Percentiles rank a stretch among this genome's conserved stretches.
Evolutionary conservation across 2,888 invertebrate genomes (phyloP).

Genomic region (Arrhopalites spinosus): DNA sequence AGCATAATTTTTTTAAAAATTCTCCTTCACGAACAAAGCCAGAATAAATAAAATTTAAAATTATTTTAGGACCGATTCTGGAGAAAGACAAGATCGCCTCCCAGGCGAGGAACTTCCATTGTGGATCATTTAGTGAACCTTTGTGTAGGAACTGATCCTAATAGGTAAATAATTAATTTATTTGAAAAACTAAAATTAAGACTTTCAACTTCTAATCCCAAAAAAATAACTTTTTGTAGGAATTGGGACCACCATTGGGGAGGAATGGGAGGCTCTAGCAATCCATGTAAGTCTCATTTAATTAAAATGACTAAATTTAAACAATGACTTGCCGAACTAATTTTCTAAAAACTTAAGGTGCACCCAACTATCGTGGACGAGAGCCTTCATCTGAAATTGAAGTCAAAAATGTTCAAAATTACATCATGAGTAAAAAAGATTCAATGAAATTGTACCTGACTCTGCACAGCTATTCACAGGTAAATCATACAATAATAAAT

Average conservation of each 20-base stretch:
- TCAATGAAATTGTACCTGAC: constrained; percentile 70
- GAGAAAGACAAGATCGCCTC: constrained; percentile 72
- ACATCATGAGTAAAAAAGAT: constrained; percentile 63
- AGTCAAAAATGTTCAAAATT: constrained; percentile 69
- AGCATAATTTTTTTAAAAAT: constrained; percentile 9
- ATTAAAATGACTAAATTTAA: no score
- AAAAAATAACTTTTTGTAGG: constrained; percentile 57
- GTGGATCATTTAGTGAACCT: constrained; percentile 51
- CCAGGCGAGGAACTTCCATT: constrained; percentile 41
- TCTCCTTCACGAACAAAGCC: background rate
- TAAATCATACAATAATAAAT: constrained; percentile 59
- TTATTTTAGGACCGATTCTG: constrained; percentile 66
- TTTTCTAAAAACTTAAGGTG: constrained; percentile 11
- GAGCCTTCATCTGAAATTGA: constrained; percentile 71
- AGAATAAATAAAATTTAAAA: background rate
- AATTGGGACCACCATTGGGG: constrained; percentile 80
- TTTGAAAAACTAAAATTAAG: background rate
- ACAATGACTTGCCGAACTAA: no score
- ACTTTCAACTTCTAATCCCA: background rate
- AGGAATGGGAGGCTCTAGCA: constrained; percentile 57
- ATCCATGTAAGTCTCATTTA: constrained; percentile 40
- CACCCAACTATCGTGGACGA: constrained; percentile 57
- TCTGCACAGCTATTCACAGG: constrained; percentile 78
- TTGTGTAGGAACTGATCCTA: constrained; percentile 60
- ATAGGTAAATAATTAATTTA: constrained; percentile 58